Conservation (phyloP, 2,113 vertebrate genomes). For the Neomonachus schauinslandi region DNA sequence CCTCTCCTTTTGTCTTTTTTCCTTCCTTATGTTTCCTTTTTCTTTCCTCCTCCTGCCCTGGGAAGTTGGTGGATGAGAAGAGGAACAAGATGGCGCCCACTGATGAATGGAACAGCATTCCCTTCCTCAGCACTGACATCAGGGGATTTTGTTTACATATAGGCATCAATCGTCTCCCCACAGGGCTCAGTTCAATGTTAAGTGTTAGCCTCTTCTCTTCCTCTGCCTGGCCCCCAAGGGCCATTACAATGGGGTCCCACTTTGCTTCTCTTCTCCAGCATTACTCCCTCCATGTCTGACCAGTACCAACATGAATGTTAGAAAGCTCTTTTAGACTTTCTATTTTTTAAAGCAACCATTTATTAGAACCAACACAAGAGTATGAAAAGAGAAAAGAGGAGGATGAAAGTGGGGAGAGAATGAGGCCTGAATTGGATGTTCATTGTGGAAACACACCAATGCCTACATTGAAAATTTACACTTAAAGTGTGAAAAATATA, state of each 20-base stretch:
- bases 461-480: constrained; percentile 73
- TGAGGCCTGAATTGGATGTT: constrained; percentile 63
- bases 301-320: neutral
- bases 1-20: neutral
- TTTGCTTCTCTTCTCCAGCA: neutral
- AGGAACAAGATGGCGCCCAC: neutral
- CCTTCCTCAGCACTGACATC: neutral
- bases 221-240: neutral
- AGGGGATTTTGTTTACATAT: neutral
- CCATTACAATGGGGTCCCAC: neutral
- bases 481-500: constrained; percentile 62
- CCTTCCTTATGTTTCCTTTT: neutral
- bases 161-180: too few species aligned
- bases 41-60: neutral
- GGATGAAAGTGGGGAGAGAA: constrained; percentile 54
- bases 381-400: constrained; percentile 76
- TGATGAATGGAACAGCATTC: neutral
- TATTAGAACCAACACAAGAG: constrained; percentile 83
- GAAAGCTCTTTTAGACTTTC: neutral
- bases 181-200: neutral
- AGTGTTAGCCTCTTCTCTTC: neutral
- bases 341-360: constrained; percentile 81
- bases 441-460: constrained; percentile 72
- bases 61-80: neutral
- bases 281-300: neutral